These are phyloP conservation scores for Edolisoma coerulescens DNA, from an alignment of 2,113 vertebrate species.

Conservation along the genomic window DNA sequence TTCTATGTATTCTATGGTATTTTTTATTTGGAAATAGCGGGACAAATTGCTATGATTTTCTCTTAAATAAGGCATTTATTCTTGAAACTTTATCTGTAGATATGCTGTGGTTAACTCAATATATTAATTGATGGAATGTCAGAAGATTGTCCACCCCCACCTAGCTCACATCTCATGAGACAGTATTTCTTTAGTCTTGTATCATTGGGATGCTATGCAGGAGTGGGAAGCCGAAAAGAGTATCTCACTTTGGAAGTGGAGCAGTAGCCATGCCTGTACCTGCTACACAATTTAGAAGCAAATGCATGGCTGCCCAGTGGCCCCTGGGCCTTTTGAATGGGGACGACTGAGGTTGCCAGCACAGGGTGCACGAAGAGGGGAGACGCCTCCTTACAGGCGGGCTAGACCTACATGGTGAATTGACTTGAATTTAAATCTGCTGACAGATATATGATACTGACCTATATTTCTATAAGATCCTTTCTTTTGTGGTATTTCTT, in stretches of 20 bases:
- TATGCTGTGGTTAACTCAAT: background rate
- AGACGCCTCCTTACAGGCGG: background rate
- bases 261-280: background rate
- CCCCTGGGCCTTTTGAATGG: background rate
- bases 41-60: background rate
- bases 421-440: background rate
- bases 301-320: background rate
- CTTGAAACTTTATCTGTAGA: background rate
- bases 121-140: background rate
- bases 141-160: background rate
- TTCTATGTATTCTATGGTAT: background rate
- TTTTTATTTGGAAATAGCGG: background rate
- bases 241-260: background rate
- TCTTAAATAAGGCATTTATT: background rate
- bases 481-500: background rate
- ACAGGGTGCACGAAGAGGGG: background rate
- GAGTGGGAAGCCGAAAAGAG: background rate
- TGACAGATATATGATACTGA: background rate
- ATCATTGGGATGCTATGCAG: background rate
- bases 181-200: background rate
- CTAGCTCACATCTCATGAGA: background rate
- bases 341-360: background rate
- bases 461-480: background rate
- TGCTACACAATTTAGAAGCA: background rate
- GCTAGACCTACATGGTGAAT: background rate